Percentiles rank a stretch among this genome's conserved stretches.
Conservation (phyloP, 2,888 invertebrate species). For the Drosophila seclusa region DNA sequence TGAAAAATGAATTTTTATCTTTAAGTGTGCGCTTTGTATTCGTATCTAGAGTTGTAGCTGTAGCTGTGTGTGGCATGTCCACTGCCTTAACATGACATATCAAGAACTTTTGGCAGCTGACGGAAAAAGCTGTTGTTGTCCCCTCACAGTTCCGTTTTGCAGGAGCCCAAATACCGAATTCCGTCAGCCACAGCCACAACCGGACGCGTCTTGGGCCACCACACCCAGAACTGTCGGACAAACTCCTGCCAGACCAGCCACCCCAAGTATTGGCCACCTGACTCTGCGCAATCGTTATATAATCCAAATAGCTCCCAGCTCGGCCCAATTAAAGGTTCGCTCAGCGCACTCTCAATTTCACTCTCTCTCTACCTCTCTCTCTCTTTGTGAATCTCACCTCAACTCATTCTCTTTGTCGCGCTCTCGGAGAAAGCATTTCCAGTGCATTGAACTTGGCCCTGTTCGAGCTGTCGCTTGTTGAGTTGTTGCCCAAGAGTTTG, state of each 20-base stretch:
- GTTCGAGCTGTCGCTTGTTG: constrained; percentile 26
- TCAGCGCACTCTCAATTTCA: constrained; percentile 1
- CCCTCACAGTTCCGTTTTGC: constrained; percentile 34
- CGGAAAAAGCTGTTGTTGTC: constrained; percentile 5
- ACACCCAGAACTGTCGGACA: constrained; percentile 56
- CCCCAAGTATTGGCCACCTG: constrained; percentile 21
- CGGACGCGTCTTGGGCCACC: constrained; percentile 44
- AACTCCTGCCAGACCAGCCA: constrained; percentile 12
- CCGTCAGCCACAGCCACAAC: constrained; percentile 7
- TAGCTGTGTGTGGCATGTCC: constrained; percentile 15
- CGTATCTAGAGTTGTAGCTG: constrained; percentile 4
- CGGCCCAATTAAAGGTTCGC: constrained; percentile 17
- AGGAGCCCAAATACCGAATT: constrained; percentile 12
- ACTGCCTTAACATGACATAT: constrained; percentile 45
- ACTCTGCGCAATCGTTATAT: constrained; percentile 67
- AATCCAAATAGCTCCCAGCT: constrained; percentile 43
- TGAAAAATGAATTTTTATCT: not conserved
- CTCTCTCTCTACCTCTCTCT: constrained; percentile 12
- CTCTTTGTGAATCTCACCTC: constrained; percentile 1
- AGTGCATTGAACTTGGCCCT: constrained; percentile 72
- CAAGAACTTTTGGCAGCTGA: constrained; percentile 28
- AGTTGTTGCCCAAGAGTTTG: constrained; percentile 42
- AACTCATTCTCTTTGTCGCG: not conserved
- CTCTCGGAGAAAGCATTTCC: constrained; percentile 8
- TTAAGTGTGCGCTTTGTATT: not conserved